phyloP scores from a whole-genome alignment of 2,113 vertebrate genomes.

The Macrotis lagotis region DNA sequence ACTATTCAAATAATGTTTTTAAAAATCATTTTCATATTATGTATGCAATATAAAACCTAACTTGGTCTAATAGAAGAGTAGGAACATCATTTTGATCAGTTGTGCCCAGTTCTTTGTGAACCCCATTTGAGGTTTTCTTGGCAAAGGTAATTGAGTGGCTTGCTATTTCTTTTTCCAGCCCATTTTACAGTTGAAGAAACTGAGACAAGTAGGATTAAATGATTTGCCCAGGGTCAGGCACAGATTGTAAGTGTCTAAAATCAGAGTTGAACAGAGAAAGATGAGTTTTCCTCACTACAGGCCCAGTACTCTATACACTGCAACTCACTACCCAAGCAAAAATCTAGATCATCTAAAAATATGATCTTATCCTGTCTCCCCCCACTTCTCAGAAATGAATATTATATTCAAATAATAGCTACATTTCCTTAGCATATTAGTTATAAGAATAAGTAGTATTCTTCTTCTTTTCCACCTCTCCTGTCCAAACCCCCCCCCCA shows the following conservation, averaged over 20 bases:
- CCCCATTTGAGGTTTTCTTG: background rate
- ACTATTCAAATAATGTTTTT: background rate
- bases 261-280: background rate
- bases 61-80: background rate
- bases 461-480: background rate
- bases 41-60: background rate
- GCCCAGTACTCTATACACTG: background rate
- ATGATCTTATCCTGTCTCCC: background rate
- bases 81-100: background rate
- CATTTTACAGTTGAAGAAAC: background rate
- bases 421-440: background rate
- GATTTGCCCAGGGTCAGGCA: too few relatives aligned
- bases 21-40: background rate
- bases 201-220: too few relatives aligned
- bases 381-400: background rate
- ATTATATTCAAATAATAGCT: background rate
- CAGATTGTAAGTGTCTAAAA: background rate
- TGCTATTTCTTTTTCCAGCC: background rate
- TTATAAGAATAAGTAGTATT: background rate
- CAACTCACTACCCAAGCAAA: background rate
- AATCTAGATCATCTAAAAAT: background rate
- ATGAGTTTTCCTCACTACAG: background rate
- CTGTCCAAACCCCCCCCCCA: too few relatives aligned
- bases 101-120: background rate
- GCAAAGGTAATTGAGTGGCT: background rate